Conservation (phyloP, 2,113 vertebrate genomes). For the Mesembrinibis cayennensis region DNA sequence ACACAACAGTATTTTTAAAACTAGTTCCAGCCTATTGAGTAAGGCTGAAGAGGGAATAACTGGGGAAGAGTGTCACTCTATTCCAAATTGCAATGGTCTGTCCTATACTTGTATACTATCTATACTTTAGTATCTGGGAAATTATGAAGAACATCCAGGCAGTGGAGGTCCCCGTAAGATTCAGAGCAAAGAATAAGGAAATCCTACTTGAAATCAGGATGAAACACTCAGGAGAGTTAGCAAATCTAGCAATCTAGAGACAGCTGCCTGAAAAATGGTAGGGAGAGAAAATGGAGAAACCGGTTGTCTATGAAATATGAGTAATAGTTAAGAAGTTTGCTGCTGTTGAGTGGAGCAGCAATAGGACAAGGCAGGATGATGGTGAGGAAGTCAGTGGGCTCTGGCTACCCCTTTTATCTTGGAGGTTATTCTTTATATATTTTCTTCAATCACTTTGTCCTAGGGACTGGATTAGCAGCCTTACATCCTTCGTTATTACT, state of each 20-base stretch:
- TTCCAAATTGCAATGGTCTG: not conserved
- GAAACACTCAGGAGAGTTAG: not conserved
- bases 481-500: not conserved
- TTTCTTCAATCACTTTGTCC: not conserved
- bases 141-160: not conserved
- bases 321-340: not conserved
- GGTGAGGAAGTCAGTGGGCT: not conserved
- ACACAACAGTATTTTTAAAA: not conserved
- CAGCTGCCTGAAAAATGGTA: not conserved
- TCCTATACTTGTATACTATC: not conserved
- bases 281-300: not conserved
- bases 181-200: not conserved
- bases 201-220: not conserved
- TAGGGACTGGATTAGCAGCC: not conserved
- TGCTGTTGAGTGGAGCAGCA: not conserved
- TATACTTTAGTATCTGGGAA: not conserved
- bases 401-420: not conserved
- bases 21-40: not conserved
- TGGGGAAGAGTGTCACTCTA: not conserved
- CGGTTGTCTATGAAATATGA: not conserved
- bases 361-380: not conserved
- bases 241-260: not conserved
- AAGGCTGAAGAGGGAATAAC: not conserved
- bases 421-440: not conserved
- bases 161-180: not conserved